phyloP scores from a whole-genome alignment of 2,797 vertebrate species.

The Toxotes lorentzi region DNA sequence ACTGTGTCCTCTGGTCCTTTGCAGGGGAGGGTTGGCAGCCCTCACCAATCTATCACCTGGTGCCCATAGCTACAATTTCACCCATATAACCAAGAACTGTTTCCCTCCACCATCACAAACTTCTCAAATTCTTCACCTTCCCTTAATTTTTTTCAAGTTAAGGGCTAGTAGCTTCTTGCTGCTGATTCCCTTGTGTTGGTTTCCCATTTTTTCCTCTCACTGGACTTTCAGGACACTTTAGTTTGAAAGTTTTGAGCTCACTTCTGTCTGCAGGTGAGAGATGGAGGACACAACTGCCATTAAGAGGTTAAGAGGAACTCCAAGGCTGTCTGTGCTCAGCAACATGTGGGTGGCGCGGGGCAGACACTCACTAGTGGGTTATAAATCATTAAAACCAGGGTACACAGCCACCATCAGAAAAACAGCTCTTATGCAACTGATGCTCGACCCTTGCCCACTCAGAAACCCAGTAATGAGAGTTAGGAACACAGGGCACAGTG shows the following conservation, averaged over 20 bases:
- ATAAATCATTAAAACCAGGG: slow-evolving; percentile 62
- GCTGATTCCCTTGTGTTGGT: not conserved
- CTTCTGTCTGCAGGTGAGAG: slow-evolving; percentile 36
- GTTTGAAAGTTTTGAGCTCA: slow-evolving; percentile 38
- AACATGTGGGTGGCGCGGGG: slow-evolving; percentile 32
- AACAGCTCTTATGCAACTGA: slow-evolving; percentile 58
- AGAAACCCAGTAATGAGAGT: slow-evolving; percentile 45
- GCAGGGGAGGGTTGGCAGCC: slow-evolving; percentile 41
- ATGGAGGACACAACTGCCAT: slow-evolving; percentile 39
- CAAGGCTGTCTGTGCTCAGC: slow-evolving; percentile 29
- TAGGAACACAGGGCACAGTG: slow-evolving; percentile 52
- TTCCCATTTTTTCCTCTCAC: slow-evolving; percentile 12
- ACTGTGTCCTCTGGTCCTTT: slow-evolving; percentile 44
- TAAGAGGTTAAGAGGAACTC: slow-evolving; percentile 38
- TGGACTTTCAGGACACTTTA: slow-evolving; percentile 38
- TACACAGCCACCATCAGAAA: slow-evolving; percentile 48
- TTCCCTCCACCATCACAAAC: slow-evolving; percentile 24
- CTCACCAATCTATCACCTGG: slow-evolving; percentile 58
- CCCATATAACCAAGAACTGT: slow-evolving; percentile 41
- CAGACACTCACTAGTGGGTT: slow-evolving; percentile 26
- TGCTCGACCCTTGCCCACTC: slow-evolving; percentile 28
- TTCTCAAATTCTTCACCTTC: slow-evolving; percentile 25
- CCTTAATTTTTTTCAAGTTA: slow-evolving; percentile 43
- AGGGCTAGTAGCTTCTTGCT: slow-evolving; percentile 25
- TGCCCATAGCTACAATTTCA: slow-evolving; percentile 71